A percentile compares a stretch with the other conserved stretches of the same genome.
Conservation (phyloP, 2,113 vertebrate genomes). For the Osmerus eperlanus region DNA sequence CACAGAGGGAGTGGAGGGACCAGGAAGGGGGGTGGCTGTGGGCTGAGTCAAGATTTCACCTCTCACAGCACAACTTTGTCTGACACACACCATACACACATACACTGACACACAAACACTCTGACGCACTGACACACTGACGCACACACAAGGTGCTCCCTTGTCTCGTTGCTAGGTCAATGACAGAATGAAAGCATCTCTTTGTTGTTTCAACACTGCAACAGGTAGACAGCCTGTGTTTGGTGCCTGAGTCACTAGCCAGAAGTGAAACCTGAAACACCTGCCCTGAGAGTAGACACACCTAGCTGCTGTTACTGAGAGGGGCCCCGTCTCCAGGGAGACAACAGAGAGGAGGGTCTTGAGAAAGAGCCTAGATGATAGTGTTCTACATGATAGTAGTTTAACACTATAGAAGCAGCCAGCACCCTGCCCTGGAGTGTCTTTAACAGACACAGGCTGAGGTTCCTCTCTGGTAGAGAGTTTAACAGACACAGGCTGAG, state of each 20-base stretch:
- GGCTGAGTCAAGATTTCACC: conserved; percentile 30
- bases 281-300: conserved; percentile 2
- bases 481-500: too few relatives aligned
- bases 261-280: background rate
- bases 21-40: background rate
- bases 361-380: background rate
- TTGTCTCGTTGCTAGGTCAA: background rate
- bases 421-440: too few relatives aligned
- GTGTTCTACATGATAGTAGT: too few relatives aligned
- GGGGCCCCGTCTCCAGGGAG: background rate
- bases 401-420: too few relatives aligned
- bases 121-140: background rate
- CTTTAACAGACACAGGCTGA: too few relatives aligned
- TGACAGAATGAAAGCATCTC: background rate
- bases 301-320: conserved; percentile 1
- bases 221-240: background rate
- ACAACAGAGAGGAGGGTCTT: background rate
- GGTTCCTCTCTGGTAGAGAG: too few relatives aligned
- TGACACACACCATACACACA: background rate
- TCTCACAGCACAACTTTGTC: background rate
- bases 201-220: background rate
- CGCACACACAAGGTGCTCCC: background rate
- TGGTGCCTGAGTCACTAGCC: background rate
- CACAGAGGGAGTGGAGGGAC: background rate
- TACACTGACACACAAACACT: background rate